phyloP scores from a whole-genome alignment of 2,888 invertebrate genomes.

The Ecliptopera silaceata region DNA sequence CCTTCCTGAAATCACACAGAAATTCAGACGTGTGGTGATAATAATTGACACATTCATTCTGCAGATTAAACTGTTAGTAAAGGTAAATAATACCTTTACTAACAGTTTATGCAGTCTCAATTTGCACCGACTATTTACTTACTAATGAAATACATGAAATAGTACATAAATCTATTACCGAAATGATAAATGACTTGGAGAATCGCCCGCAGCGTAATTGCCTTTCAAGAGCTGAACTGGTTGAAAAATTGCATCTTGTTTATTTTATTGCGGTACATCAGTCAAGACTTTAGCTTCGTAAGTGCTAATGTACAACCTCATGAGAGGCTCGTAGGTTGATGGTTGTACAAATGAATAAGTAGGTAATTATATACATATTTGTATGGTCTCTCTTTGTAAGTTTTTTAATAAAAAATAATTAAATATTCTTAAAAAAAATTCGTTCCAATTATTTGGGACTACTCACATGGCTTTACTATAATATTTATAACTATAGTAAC shows the following conservation, averaged over 20 bases:
- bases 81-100: neutral
- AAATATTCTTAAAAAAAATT: too few species aligned
- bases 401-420: too few species aligned
- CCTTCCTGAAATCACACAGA: too few species aligned
- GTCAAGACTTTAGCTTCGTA: conserved; percentile 41
- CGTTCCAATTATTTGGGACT: too few species aligned
- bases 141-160: conserved; percentile 15
- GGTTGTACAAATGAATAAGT: neutral
- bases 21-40: too few species aligned
- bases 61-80: neutral
- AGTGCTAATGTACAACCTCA: conserved; percentile 13
- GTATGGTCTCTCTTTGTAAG: too few species aligned
- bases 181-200: conserved; percentile 46
- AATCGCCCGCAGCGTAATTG: conserved; percentile 52
- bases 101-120: neutral
- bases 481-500: too few species aligned
- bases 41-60: neutral
- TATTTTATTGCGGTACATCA: conserved; percentile 57
- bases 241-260: conserved; percentile 61
- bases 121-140: conserved; percentile 3
- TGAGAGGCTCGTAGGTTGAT: neutral
- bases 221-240: conserved; percentile 44
- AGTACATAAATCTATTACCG: conserved; percentile 24
- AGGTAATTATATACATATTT: too few species aligned
- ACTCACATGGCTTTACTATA: too few species aligned